These are phyloP conservation scores for Rynchops niger DNA, from an alignment of 2,113 vertebrate species.

Conservation along the genomic window DNA sequence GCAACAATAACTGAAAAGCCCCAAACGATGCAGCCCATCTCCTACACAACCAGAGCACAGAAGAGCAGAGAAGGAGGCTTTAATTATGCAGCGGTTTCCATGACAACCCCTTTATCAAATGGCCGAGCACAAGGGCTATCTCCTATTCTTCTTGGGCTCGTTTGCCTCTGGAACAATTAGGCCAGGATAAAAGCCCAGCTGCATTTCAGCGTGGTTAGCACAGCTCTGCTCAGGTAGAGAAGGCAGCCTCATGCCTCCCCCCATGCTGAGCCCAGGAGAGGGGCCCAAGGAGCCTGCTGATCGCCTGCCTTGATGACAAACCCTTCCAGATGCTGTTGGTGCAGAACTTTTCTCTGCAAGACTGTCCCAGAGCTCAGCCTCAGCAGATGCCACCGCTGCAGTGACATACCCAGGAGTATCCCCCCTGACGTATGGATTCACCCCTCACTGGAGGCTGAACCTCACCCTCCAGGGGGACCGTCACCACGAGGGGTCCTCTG, in stretches of 20 bases:
- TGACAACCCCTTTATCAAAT: slow-evolving; percentile 14
- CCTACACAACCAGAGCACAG: neutral
- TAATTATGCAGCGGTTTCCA: neutral
- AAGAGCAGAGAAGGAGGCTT: neutral
- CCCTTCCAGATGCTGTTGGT: neutral
- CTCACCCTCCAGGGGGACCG: neutral
- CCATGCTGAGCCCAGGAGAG: neutral
- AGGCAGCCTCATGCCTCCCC: neutral
- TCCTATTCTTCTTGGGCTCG: neutral
- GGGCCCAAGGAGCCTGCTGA: neutral
- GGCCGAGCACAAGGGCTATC: neutral
- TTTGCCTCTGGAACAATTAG: neutral
- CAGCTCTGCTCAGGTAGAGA: neutral
- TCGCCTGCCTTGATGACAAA: neutral
- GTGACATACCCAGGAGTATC: neutral
- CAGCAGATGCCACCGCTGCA: neutral
- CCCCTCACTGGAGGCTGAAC: neutral
- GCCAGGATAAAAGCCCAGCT: neutral
- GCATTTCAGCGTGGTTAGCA: neutral
- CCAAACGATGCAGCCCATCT: neutral
- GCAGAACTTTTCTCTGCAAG: neutral
- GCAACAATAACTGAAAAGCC: neutral
- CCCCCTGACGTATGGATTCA: neutral
- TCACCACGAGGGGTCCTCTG: neutral
- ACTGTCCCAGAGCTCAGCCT: neutral